These are phyloP conservation scores for Pyrgilauda ruficollis DNA, from an alignment of 2,113 vertebrate species.

Conservation along the genomic window DNA sequence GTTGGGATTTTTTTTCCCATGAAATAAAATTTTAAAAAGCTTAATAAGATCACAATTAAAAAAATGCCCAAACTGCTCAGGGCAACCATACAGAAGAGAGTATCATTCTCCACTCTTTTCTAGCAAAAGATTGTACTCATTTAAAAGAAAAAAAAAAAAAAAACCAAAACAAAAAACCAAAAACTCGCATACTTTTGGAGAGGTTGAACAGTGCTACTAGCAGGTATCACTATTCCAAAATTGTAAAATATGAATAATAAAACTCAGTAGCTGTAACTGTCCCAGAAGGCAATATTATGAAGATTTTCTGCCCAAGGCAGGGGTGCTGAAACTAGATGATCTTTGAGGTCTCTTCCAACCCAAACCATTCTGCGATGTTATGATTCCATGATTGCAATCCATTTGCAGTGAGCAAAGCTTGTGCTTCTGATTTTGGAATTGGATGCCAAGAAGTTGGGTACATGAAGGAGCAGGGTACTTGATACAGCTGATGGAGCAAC, in stretches of 20 bases:
- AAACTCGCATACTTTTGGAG: background rate
- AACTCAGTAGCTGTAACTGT: background rate
- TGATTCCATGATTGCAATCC: background rate
- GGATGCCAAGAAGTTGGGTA: background rate
- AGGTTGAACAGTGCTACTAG: background rate
- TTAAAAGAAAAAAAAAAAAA: background rate
- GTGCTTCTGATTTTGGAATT: background rate
- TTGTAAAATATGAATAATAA: background rate
- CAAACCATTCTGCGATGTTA: background rate
- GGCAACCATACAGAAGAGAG: fast-evolving
- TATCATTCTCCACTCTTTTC: background rate
- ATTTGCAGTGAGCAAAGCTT: background rate
- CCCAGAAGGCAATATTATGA: background rate
- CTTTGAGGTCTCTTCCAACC: background rate
- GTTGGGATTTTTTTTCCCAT: background rate
- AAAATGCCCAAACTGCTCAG: fast-evolving
- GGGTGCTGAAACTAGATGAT: background rate
- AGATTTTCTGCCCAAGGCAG: background rate
- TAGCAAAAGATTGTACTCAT: background rate
- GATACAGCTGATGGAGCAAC: background rate
- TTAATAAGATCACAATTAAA: background rate
- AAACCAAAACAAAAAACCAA: too few relatives aligned
- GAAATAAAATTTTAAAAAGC: background rate
- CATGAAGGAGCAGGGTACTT: background rate
- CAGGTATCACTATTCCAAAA: background rate